These are phyloP conservation scores for Rachycentron canadum DNA, from an alignment of 2,797 vertebrate genomes.

Conservation along the genomic window DNA sequence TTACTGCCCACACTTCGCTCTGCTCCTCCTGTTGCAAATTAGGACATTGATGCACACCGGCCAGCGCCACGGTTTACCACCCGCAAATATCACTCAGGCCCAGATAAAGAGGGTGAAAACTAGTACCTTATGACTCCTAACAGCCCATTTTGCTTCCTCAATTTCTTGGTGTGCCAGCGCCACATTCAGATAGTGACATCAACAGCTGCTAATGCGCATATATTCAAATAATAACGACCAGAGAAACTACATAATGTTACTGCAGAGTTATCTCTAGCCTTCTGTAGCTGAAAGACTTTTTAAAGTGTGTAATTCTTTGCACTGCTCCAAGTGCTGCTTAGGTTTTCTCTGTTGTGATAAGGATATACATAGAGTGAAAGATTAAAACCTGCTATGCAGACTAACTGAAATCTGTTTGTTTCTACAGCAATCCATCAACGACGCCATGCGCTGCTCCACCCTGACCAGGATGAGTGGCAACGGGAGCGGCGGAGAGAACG, in stretches of 20 bases:
- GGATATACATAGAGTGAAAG: background rate
- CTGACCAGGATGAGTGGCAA: slow-evolving; percentile 94
- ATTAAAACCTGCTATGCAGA: background rate
- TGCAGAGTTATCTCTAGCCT: background rate
- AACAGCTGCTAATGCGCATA: slow-evolving; percentile 37
- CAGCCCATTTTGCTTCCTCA: slow-evolving; percentile 22
- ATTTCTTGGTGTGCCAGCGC: slow-evolving; percentile 37
- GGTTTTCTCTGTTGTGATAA: slow-evolving; percentile 32
- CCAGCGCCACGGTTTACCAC: slow-evolving; percentile 53
- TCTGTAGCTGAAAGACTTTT: slow-evolving; percentile 1
- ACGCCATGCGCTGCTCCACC: slow-evolving; percentile 97
- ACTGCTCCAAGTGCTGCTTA: slow-evolving; percentile 39
- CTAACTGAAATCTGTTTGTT: slow-evolving; percentile 77
- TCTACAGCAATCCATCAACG: slow-evolving; percentile 97
- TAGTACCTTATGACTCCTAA: slow-evolving; percentile 44
- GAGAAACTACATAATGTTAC: slow-evolving; percentile 1
- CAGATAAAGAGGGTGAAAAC: slow-evolving; percentile 45
- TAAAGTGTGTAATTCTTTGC: slow-evolving; percentile 5
- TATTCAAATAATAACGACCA: slow-evolving; percentile 16
- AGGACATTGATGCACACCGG: slow-evolving; percentile 50
- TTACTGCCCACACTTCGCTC: slow-evolving; percentile 57
- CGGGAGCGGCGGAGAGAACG: slow-evolving; percentile 91
- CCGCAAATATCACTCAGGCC: slow-evolving; percentile 43
- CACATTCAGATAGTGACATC: slow-evolving; percentile 42
- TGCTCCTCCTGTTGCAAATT: slow-evolving; percentile 64